Evolutionary conservation across 2,888 invertebrate genomes (phyloP), one percentile per base, ranked within the genome.

Genomic region (Pseudolycoriella hygida): DNA sequence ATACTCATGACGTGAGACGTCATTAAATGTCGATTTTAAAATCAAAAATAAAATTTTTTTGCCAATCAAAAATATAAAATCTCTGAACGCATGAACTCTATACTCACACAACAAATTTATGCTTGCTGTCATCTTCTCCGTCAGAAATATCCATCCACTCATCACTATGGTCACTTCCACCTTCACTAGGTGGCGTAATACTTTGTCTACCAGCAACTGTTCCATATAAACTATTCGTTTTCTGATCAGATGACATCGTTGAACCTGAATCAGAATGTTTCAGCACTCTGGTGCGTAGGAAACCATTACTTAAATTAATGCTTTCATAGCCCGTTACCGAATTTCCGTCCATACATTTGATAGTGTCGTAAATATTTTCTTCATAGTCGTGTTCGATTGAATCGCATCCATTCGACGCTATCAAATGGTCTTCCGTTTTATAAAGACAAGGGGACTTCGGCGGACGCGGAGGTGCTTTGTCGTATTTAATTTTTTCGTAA

Each of bases 321-420:
- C 15, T 15, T 18, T 40, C 40, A 18, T 40, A 40, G 17, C 17
- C 34, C 34, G 15, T 34, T 8, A 34, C 34, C 4, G 34, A 34
- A 14, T 12, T 5, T 4, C n/a, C 3, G 34, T 73, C 72, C 2
- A 61, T 60, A 40, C 72, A 71, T 53, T 73, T 76, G 48, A 76
- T 75, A 1, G 73, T 73, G 49, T 74, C 75, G 52, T 76, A 76
- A 50, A 76, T 76, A 52, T 75, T 74, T 50, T 75, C 75, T 17
- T 64, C 53, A 45, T 54, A 17, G 14, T 48, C n/a, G 5, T 19
- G 25, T 34, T 12, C 12, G 12, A 30, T 6, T 10, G 30, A 30
- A 30, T 34, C 34, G 12, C n/a, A 5, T 5, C 3, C n/a, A 34
- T 34, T 34, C 11, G 34, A 10, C 15, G 5, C 15, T 4, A 14